Evolutionary conservation across 2,888 invertebrate species (phyloP).

Genomic region (Nephrotoma flavescens): DNA sequence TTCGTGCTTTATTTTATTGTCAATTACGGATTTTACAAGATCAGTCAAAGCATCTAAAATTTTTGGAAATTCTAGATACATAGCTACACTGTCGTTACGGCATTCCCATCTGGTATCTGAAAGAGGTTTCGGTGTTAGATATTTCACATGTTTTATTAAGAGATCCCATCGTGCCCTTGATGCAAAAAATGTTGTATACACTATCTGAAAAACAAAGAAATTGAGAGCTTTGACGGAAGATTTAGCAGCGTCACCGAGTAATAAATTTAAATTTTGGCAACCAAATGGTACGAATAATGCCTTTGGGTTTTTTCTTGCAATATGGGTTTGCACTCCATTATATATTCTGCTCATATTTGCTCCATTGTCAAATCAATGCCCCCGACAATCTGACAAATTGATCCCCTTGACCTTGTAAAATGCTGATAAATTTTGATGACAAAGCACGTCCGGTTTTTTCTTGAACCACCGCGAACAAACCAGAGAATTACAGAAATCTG

Average conservation of each 20-base stretch:
- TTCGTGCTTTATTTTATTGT: neutral
- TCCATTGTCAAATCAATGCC: neutral
- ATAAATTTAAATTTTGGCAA: neutral
- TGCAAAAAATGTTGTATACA: neutral
- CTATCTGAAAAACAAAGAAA: neutral
- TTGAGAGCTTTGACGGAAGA: neutral
- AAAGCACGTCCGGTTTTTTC: neutral
- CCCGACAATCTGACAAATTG: slow-evolving; percentile 3
- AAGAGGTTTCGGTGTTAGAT: too few relatives aligned
- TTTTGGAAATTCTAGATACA: neutral
- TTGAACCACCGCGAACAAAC: neutral
- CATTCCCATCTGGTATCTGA: slow-evolving; percentile 1
- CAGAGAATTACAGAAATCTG: too few relatives aligned
- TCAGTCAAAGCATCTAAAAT: neutral
- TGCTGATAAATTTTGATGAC: neutral
- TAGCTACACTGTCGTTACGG: neutral
- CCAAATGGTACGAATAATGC: neutral
- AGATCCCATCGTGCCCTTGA: too few relatives aligned
- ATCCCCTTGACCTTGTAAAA: neutral
- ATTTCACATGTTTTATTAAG: too few relatives aligned
- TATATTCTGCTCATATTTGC: slow-evolving; percentile 3
- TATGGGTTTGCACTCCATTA: neutral
- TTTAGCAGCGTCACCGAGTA: neutral
- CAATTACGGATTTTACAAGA: neutral
- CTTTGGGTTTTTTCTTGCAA: neutral